phyloP scores from a whole-genome alignment of 1,140 invertebrate genomes.

The Eubasilissa regina region DNA sequence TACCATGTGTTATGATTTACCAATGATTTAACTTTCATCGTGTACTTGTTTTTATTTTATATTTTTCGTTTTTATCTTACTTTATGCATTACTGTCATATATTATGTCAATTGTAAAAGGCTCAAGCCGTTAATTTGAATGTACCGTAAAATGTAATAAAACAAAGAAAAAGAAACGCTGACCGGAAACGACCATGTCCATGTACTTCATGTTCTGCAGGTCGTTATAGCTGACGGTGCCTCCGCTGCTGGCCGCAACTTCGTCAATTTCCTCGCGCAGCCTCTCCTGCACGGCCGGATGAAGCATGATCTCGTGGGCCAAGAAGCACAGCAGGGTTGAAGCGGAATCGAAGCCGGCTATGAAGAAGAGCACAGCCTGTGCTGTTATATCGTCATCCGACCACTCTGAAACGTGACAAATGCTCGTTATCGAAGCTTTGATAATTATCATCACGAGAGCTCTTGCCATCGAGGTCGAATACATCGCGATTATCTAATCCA shows the following conservation, averaged over 20 bases:
- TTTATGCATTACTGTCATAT: too few species aligned
- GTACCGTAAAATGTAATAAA: too few species aligned
- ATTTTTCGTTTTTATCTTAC: too few species aligned
- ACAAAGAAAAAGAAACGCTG: too few species aligned
- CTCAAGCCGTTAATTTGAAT: too few species aligned
- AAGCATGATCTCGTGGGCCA: constrained; percentile 70
- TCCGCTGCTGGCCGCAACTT: constrained; percentile 63
- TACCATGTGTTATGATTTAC: too few species aligned
- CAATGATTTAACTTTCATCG: too few species aligned
- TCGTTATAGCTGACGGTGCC: too few species aligned
- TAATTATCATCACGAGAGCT: not conserved
- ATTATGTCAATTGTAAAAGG: too few species aligned
- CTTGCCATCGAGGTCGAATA: not conserved
- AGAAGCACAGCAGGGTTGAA: constrained; percentile 62
- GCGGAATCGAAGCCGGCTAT: constrained; percentile 70
- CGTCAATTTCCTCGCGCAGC: constrained; percentile 73
- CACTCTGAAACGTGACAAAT: constrained; percentile 61
- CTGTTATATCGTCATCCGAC: constrained; percentile 63
- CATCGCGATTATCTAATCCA: not conserved
- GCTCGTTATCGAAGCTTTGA: not conserved
- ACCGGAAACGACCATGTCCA: too few species aligned
- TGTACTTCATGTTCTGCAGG: too few species aligned
- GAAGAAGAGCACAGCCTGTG: constrained; percentile 71
- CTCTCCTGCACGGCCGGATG: constrained; percentile 73
- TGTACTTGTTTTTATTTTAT: too few species aligned